Conservation (phyloP, 2,113 vertebrate species). For the Eulemur rufifrons region DNA sequence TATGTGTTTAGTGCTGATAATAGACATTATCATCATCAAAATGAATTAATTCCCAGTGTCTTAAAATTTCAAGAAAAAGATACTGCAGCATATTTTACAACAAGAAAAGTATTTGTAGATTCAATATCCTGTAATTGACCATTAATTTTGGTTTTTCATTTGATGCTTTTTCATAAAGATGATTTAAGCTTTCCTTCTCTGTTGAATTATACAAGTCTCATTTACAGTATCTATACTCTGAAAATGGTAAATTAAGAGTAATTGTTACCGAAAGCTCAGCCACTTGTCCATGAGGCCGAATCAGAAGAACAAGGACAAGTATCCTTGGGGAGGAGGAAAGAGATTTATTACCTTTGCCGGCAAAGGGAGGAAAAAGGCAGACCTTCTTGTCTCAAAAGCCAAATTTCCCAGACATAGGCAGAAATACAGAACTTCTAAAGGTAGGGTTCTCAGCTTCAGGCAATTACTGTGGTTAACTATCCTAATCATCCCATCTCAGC, state of each 20-base stretch:
- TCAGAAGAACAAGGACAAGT: too few species aligned
- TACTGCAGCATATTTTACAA: background rate
- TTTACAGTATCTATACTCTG: background rate
- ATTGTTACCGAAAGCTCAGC: too few species aligned
- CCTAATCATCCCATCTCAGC: too few species aligned
- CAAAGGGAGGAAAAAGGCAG: too few species aligned
- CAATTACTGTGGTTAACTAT: too few species aligned
- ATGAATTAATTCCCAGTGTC: background rate
- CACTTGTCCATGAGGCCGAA: too few species aligned
- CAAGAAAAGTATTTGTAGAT: background rate
- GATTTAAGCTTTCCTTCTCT: background rate
- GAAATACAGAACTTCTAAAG: too few species aligned
- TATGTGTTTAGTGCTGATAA: background rate
- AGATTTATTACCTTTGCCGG: too few species aligned
- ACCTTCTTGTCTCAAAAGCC: too few species aligned
- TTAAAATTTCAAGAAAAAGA: background rate
- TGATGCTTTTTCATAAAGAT: background rate
- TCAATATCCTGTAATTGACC: background rate
- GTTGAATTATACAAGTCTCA: background rate
- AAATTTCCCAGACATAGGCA: too few species aligned
- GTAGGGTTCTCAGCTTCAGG: too few species aligned
- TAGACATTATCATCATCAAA: background rate
- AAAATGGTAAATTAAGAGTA: background rate
- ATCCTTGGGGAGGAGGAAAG: too few species aligned
- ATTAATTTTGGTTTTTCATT: background rate